Percentiles rank a stretch among this genome's conserved stretches.
These are phyloP conservation scores for Catagonus wagneri DNA, from an alignment of 2,113 vertebrate genomes.

Conservation along the genomic window DNA sequence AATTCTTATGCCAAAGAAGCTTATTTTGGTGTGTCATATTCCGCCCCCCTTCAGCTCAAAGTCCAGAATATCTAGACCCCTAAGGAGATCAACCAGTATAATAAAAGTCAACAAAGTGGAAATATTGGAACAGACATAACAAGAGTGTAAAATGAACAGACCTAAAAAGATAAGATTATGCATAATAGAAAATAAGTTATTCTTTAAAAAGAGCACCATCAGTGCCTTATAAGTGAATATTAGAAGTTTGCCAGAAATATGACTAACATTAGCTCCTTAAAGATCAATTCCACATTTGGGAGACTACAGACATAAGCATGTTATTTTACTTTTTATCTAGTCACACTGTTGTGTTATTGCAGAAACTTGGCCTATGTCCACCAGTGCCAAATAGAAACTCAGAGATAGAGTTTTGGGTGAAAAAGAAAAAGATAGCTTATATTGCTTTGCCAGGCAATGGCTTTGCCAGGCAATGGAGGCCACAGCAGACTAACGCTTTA, in stretches of 20 bases:
- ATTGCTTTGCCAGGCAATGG: no score
- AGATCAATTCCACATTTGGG: background rate
- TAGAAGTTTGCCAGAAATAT: constrained; percentile 7
- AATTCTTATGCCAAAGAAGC: background rate
- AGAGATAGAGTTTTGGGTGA: no score
- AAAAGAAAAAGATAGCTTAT: no score
- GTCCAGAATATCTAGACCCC: background rate
- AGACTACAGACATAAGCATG: background rate
- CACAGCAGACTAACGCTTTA: no score
- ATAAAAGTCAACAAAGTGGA: constrained; percentile 29
- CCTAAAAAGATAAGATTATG: background rate
- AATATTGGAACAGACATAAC: background rate
- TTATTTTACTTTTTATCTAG: constrained; percentile 13
- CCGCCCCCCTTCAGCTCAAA: background rate
- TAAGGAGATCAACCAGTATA: background rate
- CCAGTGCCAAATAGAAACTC: no score
- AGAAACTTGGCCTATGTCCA: no score
- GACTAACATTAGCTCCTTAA: background rate
- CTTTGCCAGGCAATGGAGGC: no score
- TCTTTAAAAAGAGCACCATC: background rate
- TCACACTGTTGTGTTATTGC: background rate
- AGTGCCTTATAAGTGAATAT: background rate
- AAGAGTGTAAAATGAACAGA: constrained; percentile 8
- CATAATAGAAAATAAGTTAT: background rate
- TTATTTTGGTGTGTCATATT: background rate